Conservation (phyloP, 2,888 invertebrate genomes). For the Syrista parreyssii region DNA sequence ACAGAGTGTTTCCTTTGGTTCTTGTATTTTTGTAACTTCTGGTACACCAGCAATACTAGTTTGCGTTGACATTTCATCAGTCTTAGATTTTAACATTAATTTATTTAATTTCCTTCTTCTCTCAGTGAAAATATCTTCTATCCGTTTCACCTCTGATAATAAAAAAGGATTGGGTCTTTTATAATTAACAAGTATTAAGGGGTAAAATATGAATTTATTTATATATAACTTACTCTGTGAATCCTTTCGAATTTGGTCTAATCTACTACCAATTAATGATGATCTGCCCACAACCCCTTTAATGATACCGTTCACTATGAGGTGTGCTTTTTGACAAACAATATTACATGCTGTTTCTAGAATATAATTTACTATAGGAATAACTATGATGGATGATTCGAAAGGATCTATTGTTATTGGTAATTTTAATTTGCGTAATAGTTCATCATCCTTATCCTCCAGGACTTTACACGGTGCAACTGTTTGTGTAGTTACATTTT, state of each 20-base stretch:
- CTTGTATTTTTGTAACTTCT: constrained; percentile 31
- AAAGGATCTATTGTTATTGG: constrained; percentile 34
- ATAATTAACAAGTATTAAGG: background rate
- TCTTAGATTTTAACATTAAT: constrained; percentile 30
- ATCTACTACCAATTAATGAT: constrained; percentile 20
- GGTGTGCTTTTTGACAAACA: constrained; percentile 24
- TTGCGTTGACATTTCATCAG: constrained; percentile 32
- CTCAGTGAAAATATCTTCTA: constrained; percentile 20
- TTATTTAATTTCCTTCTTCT: constrained; percentile 34
- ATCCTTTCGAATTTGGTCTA: constrained; percentile 28
- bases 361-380: constrained; percentile 29
- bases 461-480: constrained; percentile 30
- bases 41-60: constrained; percentile 40
- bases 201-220: background rate
- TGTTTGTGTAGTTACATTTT: constrained; percentile 34
- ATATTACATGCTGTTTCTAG: constrained; percentile 17
- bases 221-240: constrained; percentile 24
- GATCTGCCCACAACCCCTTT: constrained; percentile 19
- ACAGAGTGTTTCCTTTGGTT: constrained; percentile 28
- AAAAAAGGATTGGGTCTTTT: background rate
- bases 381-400: constrained; percentile 32
- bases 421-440: constrained; percentile 33
- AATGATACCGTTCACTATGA: constrained; percentile 19
- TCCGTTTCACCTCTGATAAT: background rate
- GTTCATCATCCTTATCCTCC: constrained; percentile 36